Evolutionary conservation across 2,888 invertebrate genomes (phyloP), one percentile per base, ranked within the genome.

Genomic region (Clitarchus hookeri): DNA sequence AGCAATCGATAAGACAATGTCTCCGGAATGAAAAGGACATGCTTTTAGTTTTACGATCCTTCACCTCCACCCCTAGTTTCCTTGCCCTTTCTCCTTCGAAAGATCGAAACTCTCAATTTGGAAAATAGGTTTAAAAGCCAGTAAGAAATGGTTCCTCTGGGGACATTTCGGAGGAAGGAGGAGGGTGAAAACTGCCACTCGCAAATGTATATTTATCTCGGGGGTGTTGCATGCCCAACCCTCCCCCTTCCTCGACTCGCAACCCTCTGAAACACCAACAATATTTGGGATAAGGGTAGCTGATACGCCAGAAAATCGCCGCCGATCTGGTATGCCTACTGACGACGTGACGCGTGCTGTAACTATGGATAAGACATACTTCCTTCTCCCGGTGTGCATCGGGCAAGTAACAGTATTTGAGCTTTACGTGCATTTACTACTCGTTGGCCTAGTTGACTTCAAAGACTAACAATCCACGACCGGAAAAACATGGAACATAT

Each of bases 91-190:
- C 44, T 44, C 82, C 44, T 13, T 27, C 25, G 82, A 82, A 82
- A 82, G 82, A 82, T 82, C 82, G 82, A 82, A 82, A 82, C 44
- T 27, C 82, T 82, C 82, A 82, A 82, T 82, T 82, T 82, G 27
- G 36, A 82, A 82, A 82, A 82, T 82, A 82, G 82, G 82, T 82
- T 82, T 82, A 82, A 82, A 82, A 82, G 82, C 82, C 82, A 82
- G 82, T 82, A 82, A 82, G 82, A 44, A 82, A 82, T 82, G 44
- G 82, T 82, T 82, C 82, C 82, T 82, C 82, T 82, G 82, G 82
- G 82, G 82, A 82, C 82, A 82, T 82, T 82, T 82, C 36, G 44
- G 23, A 36, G 44, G 19, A 36, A 23, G 16, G 23, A 27, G 44
- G 82, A 44, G 82, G 82, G 82, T 23, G 82, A 82, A 82, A 82